Evolutionary conservation across 2,888 invertebrate genomes (phyloP).

Genomic region (Pogonocherus hispidulus): DNA sequence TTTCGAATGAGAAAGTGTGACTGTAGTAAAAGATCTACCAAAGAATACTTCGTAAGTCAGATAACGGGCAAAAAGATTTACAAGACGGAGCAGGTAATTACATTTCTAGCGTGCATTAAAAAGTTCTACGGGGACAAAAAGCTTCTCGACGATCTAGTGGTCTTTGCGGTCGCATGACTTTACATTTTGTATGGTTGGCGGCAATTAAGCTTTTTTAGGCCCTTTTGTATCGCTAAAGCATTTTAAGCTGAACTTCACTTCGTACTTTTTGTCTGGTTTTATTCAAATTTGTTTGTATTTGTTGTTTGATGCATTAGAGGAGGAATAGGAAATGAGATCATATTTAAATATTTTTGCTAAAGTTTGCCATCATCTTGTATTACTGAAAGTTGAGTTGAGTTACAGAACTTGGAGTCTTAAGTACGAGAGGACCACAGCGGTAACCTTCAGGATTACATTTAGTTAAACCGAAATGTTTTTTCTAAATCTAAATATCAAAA

Average conservation of each 20-base stretch:
- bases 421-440: too few relatives aligned
- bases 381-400: neutral
- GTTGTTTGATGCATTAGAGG: slow-evolving; percentile 34
- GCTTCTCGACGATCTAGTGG: slow-evolving; percentile 29
- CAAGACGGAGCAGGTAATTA: slow-evolving; percentile 28
- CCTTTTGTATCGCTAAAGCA: slow-evolving; percentile 28
- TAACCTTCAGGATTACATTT: too few relatives aligned
- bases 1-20: neutral
- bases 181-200: slow-evolving; percentile 34
- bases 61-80: slow-evolving; percentile 20
- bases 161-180: slow-evolving; percentile 32
- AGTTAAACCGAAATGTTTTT: too few relatives aligned
- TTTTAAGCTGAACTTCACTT: slow-evolving; percentile 26
- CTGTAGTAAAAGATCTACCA: neutral
- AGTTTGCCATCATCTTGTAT: neutral
- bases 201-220: slow-evolving; percentile 29
- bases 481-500: too few relatives aligned
- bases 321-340: slow-evolving; percentile 19
- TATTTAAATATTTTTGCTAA: slow-evolving; percentile 1
- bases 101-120: slow-evolving; percentile 28
- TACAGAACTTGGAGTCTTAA: too few relatives aligned
- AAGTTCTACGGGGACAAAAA: slow-evolving; percentile 27
- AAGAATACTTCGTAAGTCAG: neutral
- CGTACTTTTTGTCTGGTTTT: slow-evolving; percentile 27
- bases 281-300: slow-evolving; percentile 39